Evolutionary conservation across 2,797 vertebrate genomes (phyloP), one percentile per base, ranked within the genome.

Genomic region (Odontamblyopus lacepedii): DNA sequence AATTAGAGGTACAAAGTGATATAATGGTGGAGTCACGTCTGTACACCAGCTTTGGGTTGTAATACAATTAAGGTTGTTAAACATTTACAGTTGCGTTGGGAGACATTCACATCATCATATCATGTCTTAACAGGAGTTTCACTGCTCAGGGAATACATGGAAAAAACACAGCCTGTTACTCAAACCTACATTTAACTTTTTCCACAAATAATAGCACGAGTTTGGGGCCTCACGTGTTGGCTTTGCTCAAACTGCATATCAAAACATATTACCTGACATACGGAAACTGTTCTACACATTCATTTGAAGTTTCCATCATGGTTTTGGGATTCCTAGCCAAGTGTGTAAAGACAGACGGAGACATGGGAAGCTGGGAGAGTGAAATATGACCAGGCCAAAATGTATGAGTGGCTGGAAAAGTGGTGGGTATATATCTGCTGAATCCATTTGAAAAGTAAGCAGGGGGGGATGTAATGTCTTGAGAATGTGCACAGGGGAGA

Each of bases 151-250:
- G 76, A 75, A 69, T 61, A 77, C 38, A 76, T 67, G 13, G 78
- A 71, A 59, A 76, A 85, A 81, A 68, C 72, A 51, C 66, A 78
- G 77, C 68, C 74, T 79, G 72, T 78, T n/a, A 44, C 70, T 79
- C 44, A 48, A 76, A 69, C 65, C 77, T 64, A 80, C 80, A 83
- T 86, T 87, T 82, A 85, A 80, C 78, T 67, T 78, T 86, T 87
- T 89, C 87, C 85, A 83, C 61, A 35, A 84, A 86, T 88, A 63
- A 84, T 88, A 88, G 74, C 78, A 80, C 81, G 78, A 74, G 78
- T 61, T 71, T 72, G 68, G 64, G 67, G 73, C 74, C 71, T 74
- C 27, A 13, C 65, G 30, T 23, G 63, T 72, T 50, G 30, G n/a
- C 74, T 72, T 53, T 56, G 75, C 15, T 86, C 79, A 78, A 84